Evolutionary conservation across 2,888 invertebrate species (phyloP).

Genomic region (Athalia circularis): DNA sequence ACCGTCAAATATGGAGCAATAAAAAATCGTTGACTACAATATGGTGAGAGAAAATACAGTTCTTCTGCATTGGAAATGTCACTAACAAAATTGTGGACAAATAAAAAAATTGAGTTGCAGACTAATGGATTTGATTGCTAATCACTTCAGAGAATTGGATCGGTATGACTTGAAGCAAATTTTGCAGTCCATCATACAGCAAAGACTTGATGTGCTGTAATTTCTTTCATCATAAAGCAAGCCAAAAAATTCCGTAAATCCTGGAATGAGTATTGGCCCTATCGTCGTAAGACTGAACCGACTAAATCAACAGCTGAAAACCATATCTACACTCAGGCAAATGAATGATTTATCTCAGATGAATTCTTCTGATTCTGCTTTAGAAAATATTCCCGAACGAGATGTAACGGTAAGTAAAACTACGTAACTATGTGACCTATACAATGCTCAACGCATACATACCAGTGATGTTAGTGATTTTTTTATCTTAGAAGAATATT

Average conservation of each 20-base stretch:
- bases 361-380: conserved; percentile 1
- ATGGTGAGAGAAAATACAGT: too few species aligned
- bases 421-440: neutral
- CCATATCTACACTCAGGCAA: conserved; percentile 52
- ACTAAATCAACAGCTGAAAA: conserved; percentile 53
- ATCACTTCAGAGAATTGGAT: conserved; percentile 20
- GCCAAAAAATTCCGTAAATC: conserved; percentile 43
- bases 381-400: conserved; percentile 40
- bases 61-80: too few species aligned
- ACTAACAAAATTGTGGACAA: too few species aligned
- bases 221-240: conserved; percentile 1
- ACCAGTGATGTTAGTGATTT: neutral
- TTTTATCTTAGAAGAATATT: conserved; percentile 20
- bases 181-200: conserved; percentile 30
- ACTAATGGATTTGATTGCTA: neutral
- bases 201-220: conserved; percentile 13
- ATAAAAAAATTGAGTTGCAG: neutral
- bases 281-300: conserved; percentile 54
- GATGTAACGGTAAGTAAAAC: conserved; percentile 24
- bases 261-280: conserved; percentile 52
- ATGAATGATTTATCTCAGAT: conserved; percentile 44
- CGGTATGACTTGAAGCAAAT: conserved; percentile 2
- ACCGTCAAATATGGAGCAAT: neutral
- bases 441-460: neutral
- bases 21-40: too few species aligned